phyloP scores from a whole-genome alignment of 2,797 vertebrate genomes.

The Hyperoplus immaculatus region DNA sequence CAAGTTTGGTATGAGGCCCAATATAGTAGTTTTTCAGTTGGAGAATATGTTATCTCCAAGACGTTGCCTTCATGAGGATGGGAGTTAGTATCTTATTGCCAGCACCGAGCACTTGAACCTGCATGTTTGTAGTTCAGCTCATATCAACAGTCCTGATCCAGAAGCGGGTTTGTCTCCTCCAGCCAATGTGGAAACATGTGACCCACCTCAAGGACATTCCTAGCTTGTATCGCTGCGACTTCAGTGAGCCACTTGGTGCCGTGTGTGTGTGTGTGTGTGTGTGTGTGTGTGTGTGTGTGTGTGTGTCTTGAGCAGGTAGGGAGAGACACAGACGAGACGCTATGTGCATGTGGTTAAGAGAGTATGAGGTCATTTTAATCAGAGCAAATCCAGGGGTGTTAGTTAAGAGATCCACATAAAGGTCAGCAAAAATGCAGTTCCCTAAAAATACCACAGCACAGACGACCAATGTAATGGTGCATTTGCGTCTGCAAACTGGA shows the following conservation, averaged over 20 bases:
- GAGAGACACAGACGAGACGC: slow-evolving; percentile 17
- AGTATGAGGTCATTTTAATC: slow-evolving; percentile 55
- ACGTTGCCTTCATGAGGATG: slow-evolving; percentile 26
- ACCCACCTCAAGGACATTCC: slow-evolving; percentile 64
- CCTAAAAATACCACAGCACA: slow-evolving; percentile 62
- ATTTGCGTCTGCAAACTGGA: slow-evolving; percentile 9
- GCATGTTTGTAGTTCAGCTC: slow-evolving; percentile 63
- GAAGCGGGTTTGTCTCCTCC: slow-evolving; percentile 49
- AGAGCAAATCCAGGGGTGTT: slow-evolving; percentile 56
- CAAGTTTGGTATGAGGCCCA: slow-evolving; percentile 15
- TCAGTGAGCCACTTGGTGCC: slow-evolving; percentile 24
- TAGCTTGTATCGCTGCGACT: slow-evolving; percentile 34
- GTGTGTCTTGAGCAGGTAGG: slow-evolving; percentile 49
- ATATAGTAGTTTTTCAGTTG: background rate
- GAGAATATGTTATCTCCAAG: slow-evolving; percentile 36
- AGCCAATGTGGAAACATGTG: slow-evolving; percentile 67
- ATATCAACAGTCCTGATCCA: slow-evolving; percentile 58
- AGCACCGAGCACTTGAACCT: slow-evolving; percentile 46
- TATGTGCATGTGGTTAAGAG: slow-evolving; percentile 22
- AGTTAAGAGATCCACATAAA: slow-evolving; percentile 52
- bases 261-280: background rate
- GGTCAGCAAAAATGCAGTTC: slow-evolving; percentile 67
- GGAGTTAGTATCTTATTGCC: slow-evolving; percentile 31
- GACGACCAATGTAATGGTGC: slow-evolving; percentile 20
- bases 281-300: no score